A percentile compares a stretch with the other conserved stretches of the same genome.
These are phyloP conservation scores for Fabriciana adippe DNA, from an alignment of 2,888 invertebrate species.

Conservation along the genomic window DNA sequence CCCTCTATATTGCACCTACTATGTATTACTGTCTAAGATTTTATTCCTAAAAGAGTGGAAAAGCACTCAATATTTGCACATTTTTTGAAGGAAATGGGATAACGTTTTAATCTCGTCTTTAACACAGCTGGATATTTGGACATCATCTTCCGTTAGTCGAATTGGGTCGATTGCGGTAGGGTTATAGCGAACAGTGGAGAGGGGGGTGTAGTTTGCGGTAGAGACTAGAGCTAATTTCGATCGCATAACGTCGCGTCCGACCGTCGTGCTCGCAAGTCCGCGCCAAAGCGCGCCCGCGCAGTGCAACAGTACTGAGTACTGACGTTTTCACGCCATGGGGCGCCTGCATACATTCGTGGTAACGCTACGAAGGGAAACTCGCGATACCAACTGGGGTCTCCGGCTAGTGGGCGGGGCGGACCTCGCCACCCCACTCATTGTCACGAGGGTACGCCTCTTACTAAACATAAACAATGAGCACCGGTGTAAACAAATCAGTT, in stretches of 20 bases:
- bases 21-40: too few relatives aligned
- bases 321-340: conserved; percentile 76
- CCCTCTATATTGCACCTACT: too few relatives aligned
- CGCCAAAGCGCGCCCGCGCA: conserved; percentile 59
- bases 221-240: conserved; percentile 61
- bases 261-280: conserved; percentile 67
- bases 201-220: conserved; percentile 62
- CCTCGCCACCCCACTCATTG: conserved; percentile 92
- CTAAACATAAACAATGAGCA: conserved; percentile 41
- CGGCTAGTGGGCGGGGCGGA: conserved; percentile 93
- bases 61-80: too few relatives aligned
- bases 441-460: conserved; percentile 88
- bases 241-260: conserved; percentile 73
- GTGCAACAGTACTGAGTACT: conserved; percentile 49
- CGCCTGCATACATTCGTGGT: conserved; percentile 90
- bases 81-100: conserved; percentile 9
- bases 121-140: conserved; percentile 47
- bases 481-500: conserved; percentile 69
- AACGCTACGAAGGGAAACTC: conserved; percentile 86
- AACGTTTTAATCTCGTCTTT: conserved; percentile 9
- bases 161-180: conserved; percentile 74
- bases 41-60: too few relatives aligned
- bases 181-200: conserved; percentile 59
- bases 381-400: conserved; percentile 91
- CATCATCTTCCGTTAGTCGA: conserved; percentile 65